Evolutionary conservation across 2,797 vertebrate genomes (phyloP).

Genomic region (Cyprinodon diabolis): DNA sequence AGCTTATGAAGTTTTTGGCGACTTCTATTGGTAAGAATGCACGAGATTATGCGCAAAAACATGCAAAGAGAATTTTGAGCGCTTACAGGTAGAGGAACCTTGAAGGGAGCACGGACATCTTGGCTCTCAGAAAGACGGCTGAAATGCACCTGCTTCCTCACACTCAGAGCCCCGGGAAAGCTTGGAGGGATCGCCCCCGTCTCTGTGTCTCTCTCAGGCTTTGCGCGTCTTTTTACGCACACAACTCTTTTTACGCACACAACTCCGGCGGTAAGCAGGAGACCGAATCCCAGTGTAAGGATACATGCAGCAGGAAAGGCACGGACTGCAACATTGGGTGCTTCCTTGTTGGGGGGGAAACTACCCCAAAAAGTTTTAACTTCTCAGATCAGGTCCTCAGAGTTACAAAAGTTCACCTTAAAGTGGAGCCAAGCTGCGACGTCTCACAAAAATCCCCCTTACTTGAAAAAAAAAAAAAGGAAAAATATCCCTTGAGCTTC

Average conservation of each 20-base stretch:
- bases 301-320: constrained; percentile 69
- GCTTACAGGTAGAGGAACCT: constrained; percentile 88
- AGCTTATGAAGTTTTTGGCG: constrained; percentile 74
- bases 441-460: constrained; percentile 43
- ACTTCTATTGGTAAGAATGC: constrained; percentile 87
- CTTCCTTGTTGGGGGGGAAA: constrained; percentile 70
- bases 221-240: constrained; percentile 21
- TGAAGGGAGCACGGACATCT: constrained; percentile 85
- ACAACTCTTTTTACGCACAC: constrained; percentile 76
- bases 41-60: constrained; percentile 27
- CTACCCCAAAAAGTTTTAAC: constrained; percentile 49
- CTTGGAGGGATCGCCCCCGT: constrained; percentile 65
- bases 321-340: constrained; percentile 81
- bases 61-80: constrained; percentile 38
- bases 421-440: constrained; percentile 46
- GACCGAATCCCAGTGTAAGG: constrained; percentile 73
- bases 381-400: constrained; percentile 38
- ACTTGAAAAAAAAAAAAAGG: constrained; percentile 19
- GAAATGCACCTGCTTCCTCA: constrained; percentile 85
- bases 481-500: constrained; percentile 56
- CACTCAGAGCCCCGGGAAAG: constrained; percentile 70
- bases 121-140: constrained; percentile 70
- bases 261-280: constrained; percentile 69
- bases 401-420: constrained; percentile 44
- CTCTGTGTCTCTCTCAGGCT: constrained; percentile 36